These are phyloP conservation scores for Drosophila paranaensis DNA, from an alignment of 2,888 invertebrate species.

Conservation along the genomic window DNA sequence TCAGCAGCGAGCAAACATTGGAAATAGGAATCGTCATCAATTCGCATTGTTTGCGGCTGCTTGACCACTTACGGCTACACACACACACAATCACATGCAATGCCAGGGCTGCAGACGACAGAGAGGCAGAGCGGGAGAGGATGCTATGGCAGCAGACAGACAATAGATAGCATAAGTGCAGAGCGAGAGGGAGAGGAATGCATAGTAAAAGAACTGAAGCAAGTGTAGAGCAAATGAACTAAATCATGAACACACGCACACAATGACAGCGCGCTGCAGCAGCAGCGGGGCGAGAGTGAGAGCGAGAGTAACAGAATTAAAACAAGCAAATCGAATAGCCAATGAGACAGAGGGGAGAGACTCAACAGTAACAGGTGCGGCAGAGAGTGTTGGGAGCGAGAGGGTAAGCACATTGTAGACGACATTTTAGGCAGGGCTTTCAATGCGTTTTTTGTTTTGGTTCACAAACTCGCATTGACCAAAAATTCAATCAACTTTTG, in stretches of 20 bases:
- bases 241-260: neutral
- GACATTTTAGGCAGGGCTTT: conserved; percentile 60
- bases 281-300: neutral
- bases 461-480: conserved; percentile 55
- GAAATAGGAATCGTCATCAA: conserved; percentile 55
- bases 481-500: conserved; percentile 60
- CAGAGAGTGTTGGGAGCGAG: conserved; percentile 7
- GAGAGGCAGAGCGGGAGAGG: neutral
- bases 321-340: neutral
- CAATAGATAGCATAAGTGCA: neutral
- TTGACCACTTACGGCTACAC: conserved; percentile 36
- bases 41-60: conserved; percentile 50
- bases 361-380: neutral
- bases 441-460: conserved; percentile 50
- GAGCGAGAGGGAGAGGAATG: neutral
- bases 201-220: neutral
- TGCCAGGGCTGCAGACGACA: conserved; percentile 4
- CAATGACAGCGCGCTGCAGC: neutral
- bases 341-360: neutral
- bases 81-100: conserved; percentile 19
- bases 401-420: neutral
- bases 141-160: neutral
- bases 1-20: conserved; percentile 59
- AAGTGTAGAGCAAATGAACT: neutral
- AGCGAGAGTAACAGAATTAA: neutral